Evolutionary conservation across 2,888 invertebrate genomes (phyloP), one percentile per base, ranked within the genome.

Genomic region (Podotricha telesiphe): DNA sequence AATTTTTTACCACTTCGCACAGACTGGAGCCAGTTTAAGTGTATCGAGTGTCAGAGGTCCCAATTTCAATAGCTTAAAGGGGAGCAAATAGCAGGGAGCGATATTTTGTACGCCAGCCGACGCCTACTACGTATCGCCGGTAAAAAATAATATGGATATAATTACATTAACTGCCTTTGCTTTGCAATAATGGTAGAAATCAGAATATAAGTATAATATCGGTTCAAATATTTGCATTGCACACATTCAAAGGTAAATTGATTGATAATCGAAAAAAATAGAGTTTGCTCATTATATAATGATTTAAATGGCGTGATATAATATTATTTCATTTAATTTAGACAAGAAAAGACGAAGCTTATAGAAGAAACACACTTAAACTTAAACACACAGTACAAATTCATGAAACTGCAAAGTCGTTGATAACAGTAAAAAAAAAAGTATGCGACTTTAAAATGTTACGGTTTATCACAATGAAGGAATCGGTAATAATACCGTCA

Each of bases 41-140:
- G 61, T 28, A 47, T 61, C 58, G 66, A 65, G 65, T 62, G 68
- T 55, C 53, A 56, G 63, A 67, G 61, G 53, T 61, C 61, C 86
- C 83, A 81, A 86, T 86, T 88, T 88, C 86, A 89, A 89, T 89
- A 88, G 87, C 86, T 83, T 15, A 81, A 86, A 85, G 86, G 86
- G 85, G 83, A 87, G 86, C 85, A 88, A 87, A 86, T 85, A 81
- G 80, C 77, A 72, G 80, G 75, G 76, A 72, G 79, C 77, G 77
- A 67, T 73, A 74, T 74, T 72, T 70, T 67, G 68, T 66, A 20
- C 51, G 69, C 66, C 74, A 74, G 71, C 73, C 73, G 75, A 74
- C 75, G 73, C 72, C 58, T 64, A 53, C 66, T 65, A 65, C 68
- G 67, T 64, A 68, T 70, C 73, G 72, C 64, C 62, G 58, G 68